Evolutionary conservation across 2,888 invertebrate genomes (phyloP).

Genomic region (Crematogaster levior): DNA sequence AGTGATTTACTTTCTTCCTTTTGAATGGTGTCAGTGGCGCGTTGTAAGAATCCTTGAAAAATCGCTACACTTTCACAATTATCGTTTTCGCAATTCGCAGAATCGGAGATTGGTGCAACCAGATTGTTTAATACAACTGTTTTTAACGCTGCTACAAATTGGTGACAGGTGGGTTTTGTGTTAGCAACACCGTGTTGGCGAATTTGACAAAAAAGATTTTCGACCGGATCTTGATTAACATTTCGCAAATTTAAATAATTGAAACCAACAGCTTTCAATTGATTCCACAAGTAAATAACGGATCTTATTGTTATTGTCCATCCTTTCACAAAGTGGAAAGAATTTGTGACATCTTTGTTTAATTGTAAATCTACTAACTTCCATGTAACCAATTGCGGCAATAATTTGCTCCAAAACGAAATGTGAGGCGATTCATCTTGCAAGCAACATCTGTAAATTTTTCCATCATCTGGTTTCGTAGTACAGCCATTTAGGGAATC

Average conservation of each 20-base stretch:
- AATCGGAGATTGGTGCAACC: neutral
- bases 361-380: neutral
- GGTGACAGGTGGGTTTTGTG: neutral
- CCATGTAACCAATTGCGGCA: neutral
- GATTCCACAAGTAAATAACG: neutral
- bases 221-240: neutral
- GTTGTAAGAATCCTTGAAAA: neutral
- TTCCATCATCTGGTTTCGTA: neutral
- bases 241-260: neutral
- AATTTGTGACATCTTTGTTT: too few relatives aligned
- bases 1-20: neutral
- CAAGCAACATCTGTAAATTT: neutral
- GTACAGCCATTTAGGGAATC: neutral
- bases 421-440: neutral
- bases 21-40: neutral
- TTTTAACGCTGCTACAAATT: neutral
- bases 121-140: neutral
- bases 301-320: neutral
- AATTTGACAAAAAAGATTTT: neutral
- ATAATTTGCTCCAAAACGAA: neutral
- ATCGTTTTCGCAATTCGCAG: neutral
- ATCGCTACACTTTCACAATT: neutral
- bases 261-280: neutral
- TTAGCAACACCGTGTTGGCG: neutral
- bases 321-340: neutral